phyloP scores from a whole-genome alignment of 2,888 invertebrate species.

The Eubasilissa splendida region DNA sequence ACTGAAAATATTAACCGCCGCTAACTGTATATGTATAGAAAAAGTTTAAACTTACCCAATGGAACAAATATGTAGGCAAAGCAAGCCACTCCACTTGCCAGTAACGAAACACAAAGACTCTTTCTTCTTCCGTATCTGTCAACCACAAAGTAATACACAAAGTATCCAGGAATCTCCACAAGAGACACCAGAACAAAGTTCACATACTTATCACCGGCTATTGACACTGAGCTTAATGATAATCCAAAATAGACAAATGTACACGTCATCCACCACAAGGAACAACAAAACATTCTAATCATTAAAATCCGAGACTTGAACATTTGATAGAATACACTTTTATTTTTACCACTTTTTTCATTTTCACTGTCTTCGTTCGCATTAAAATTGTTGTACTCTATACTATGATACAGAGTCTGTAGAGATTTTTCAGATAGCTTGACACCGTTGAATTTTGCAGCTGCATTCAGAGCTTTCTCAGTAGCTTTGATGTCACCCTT shows the following conservation, averaged over 20 bases:
- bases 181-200: conserved; percentile 80
- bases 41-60: conserved; percentile 54
- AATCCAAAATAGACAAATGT: conserved; percentile 86
- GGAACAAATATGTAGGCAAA: conserved; percentile 72
- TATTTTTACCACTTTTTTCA: conserved; percentile 4
- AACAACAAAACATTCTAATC: conserved; percentile 76
- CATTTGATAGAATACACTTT: conserved; percentile 63
- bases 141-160: conserved; percentile 74
- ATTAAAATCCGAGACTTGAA: conserved; percentile 71
- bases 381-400: conserved; percentile 12
- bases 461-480: conserved; percentile 73
- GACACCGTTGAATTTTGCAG: conserved; percentile 77
- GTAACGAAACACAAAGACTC: conserved; percentile 62
- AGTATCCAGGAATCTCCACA: conserved; percentile 82
- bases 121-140: conserved; percentile 74
- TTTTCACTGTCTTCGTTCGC: conserved; percentile 50
- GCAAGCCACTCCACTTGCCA: conserved; percentile 72
- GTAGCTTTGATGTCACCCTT: conserved; percentile 74
- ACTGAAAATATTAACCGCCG: neutral
- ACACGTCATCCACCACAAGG: conserved; percentile 83
- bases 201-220: conserved; percentile 81
- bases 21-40: neutral
- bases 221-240: conserved; percentile 81
- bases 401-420: conserved; percentile 66
- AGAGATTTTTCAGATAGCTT: conserved; percentile 71